Percentiles rank a stretch among this genome's conserved stretches.
Evolutionary conservation across 2,113 vertebrate species (phyloP).

Genomic region (Xiphorhynchus elegans): DNA sequence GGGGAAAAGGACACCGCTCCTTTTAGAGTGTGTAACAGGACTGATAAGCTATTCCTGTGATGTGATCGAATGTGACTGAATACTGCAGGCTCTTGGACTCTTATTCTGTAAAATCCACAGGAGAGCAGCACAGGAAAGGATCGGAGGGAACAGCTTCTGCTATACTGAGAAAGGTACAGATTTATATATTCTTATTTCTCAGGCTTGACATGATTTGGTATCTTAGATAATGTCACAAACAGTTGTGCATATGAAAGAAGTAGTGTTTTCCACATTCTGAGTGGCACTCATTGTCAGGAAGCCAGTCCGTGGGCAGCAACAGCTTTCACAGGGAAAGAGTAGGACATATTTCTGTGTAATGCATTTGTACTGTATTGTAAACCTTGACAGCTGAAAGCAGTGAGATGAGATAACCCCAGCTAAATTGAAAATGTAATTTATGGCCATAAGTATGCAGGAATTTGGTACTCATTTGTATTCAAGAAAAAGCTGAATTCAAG

Average conservation of each 20-base stretch:
- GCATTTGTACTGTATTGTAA: constrained; percentile 17
- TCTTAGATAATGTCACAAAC: not conserved
- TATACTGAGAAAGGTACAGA: constrained; percentile 53
- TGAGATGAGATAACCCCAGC: not conserved
- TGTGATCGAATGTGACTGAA: constrained; percentile 66
- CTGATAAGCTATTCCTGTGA: constrained; percentile 46
- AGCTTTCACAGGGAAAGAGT: constrained; percentile 24
- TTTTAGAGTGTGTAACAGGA: constrained; percentile 54
- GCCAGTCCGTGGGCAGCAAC: constrained; percentile 29
- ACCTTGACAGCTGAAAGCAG: not conserved
- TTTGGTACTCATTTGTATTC: constrained; percentile 3
- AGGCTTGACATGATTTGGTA: not conserved
- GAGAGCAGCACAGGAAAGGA: constrained; percentile 32
- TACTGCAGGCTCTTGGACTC: constrained; percentile 44
- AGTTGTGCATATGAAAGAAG: not conserved
- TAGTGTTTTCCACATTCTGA: not conserved
- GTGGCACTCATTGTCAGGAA: constrained; percentile 4
- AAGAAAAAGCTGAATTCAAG: constrained; percentile 1
- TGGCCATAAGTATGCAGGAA: constrained; percentile 3
- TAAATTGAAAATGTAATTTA: constrained; percentile 2
- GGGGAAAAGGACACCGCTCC: constrained; percentile 19
- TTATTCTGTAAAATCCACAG: constrained; percentile 54
- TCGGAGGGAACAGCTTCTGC: constrained; percentile 25
- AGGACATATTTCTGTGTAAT: constrained; percentile 37
- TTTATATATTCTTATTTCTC: constrained; percentile 33